A percentile compares a stretch with the other conserved stretches of the same genome.
Conservation (phyloP, 1,140 invertebrate species). For the Bombus huntii region DNA sequence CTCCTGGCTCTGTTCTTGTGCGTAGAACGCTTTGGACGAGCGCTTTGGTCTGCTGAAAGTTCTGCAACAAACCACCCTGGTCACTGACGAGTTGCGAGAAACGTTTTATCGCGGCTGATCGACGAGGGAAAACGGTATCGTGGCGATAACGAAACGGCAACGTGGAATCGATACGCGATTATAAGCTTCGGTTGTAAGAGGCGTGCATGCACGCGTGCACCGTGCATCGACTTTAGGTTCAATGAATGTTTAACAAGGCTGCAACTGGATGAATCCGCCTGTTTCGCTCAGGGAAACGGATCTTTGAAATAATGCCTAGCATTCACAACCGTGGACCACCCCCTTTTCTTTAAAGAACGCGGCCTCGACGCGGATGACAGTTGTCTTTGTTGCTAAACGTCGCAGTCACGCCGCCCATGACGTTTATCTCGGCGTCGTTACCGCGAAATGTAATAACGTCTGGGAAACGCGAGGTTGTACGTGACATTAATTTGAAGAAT, state of each 20-base stretch:
- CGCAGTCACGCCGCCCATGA: constrained; percentile 2
- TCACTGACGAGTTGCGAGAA: constrained; percentile 1
- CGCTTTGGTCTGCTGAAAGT: neutral
- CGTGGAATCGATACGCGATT: constrained; percentile 60
- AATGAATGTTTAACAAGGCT: constrained; percentile 59
- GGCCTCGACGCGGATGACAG: constrained; percentile 44
- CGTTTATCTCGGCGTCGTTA: constrained; percentile 43
- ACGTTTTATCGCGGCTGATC: constrained; percentile 10
- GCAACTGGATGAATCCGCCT: neutral
- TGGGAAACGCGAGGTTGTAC: constrained; percentile 20
- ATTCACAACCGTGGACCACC: constrained; percentile 54
- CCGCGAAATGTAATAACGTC: constrained; percentile 18
- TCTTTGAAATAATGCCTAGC: constrained; percentile 48
- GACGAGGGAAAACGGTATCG: neutral
- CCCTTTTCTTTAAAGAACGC: constrained; percentile 31
- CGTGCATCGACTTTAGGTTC: neutral
- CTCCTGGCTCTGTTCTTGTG: neutral
- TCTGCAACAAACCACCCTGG: neutral
- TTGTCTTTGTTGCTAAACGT: constrained; percentile 55
- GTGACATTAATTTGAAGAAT: constrained; percentile 29
- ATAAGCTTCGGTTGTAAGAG: constrained; percentile 49
- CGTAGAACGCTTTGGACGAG: neutral
- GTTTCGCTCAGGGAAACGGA: constrained; percentile 15
- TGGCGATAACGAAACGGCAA: constrained; percentile 22
- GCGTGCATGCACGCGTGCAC: constrained; percentile 26